phyloP scores from a whole-genome alignment of 2,888 invertebrate genomes.

The Lysandra coridon region DNA sequence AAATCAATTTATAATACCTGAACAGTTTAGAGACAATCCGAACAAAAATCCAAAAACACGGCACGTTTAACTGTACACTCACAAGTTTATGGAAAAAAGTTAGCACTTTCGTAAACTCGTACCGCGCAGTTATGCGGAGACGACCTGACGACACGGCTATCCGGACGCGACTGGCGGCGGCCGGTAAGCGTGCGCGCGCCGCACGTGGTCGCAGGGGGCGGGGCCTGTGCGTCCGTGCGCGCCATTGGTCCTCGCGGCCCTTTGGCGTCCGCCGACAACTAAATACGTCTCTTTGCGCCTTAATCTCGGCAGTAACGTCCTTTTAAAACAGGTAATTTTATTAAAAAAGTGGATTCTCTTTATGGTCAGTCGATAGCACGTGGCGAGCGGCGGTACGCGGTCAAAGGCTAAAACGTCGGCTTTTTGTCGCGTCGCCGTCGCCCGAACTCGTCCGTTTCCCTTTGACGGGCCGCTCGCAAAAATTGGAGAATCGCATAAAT shows the following conservation, averaged over 20 bases:
- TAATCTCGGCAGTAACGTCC: conserved; percentile 79
- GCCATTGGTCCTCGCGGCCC: conserved; percentile 62
- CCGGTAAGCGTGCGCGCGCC: conserved; percentile 67
- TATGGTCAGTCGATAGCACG: conserved; percentile 62
- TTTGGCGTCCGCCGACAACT: conserved; percentile 77
- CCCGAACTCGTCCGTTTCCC: conserved; percentile 56
- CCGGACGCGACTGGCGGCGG: conserved; percentile 62
- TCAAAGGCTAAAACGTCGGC: conserved; percentile 64
- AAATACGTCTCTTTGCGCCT: conserved; percentile 76
- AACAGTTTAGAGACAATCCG: conserved; percentile 35
- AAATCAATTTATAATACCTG: conserved; percentile 47
- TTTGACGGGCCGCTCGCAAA: conserved; percentile 58
- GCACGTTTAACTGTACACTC: conserved; percentile 34
- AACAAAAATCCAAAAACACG: conserved; percentile 39
- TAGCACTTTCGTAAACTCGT: conserved; percentile 25
- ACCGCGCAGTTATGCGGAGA: conserved; percentile 35
- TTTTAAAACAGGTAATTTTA: conserved; percentile 80
- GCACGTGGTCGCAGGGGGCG: conserved; percentile 74
- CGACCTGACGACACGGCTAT: conserved; percentile 46
- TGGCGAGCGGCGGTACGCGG: conserved; percentile 57
- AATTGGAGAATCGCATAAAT: conserved; percentile 30
- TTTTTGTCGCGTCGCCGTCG: conserved; percentile 55
- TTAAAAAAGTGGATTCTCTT: conserved; percentile 75
- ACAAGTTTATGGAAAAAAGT: conserved; percentile 23
- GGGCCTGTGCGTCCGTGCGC: conserved; percentile 49